A percentile compares a stretch with the other conserved stretches of the same genome.
Conservation (phyloP, 2,888 invertebrate species). For the Eustalomyia histrio region DNA sequence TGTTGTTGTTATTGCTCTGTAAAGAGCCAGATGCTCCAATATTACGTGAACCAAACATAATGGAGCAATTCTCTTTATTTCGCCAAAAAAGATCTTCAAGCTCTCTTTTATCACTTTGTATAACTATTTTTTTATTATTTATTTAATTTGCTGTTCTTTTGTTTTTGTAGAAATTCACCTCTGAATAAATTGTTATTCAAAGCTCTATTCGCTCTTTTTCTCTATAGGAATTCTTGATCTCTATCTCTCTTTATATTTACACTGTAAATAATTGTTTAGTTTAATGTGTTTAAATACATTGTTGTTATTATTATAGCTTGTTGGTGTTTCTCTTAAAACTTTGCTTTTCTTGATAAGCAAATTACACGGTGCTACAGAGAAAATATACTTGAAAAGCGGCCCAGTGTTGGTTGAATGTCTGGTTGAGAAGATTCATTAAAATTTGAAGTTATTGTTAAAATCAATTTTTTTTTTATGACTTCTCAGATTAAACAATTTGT, state of each 20-base stretch:
- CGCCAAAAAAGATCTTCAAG: background rate
- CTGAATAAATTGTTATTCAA: background rate
- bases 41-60: slow-evolving; percentile 57
- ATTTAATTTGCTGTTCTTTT: slow-evolving; percentile 3
- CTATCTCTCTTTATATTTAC: slow-evolving; percentile 60
- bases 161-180: background rate
- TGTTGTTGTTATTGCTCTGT: slow-evolving; percentile 54
- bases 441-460: too few relatives aligned
- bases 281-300: background rate
- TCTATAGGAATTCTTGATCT: background rate
- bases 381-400: too few relatives aligned
- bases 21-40: slow-evolving; percentile 54
- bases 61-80: slow-evolving; percentile 5
- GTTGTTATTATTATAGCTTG: slow-evolving; percentile 13
- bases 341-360: slow-evolving; percentile 24
- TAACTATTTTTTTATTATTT: background rate
- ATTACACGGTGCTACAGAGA: too few relatives aligned
- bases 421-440: too few relatives aligned
- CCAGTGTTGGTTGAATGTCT: too few relatives aligned
- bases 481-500: too few relatives aligned
- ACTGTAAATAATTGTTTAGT: slow-evolving; percentile 67
- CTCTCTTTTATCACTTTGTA: slow-evolving; percentile 12
- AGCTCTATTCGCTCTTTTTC: background rate
- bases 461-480: too few relatives aligned
- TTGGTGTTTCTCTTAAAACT: slow-evolving; percentile 4